Evolutionary conservation across 2,113 vertebrate species (phyloP).

Genomic region (Hydrochoerus hydrochaeris): DNA sequence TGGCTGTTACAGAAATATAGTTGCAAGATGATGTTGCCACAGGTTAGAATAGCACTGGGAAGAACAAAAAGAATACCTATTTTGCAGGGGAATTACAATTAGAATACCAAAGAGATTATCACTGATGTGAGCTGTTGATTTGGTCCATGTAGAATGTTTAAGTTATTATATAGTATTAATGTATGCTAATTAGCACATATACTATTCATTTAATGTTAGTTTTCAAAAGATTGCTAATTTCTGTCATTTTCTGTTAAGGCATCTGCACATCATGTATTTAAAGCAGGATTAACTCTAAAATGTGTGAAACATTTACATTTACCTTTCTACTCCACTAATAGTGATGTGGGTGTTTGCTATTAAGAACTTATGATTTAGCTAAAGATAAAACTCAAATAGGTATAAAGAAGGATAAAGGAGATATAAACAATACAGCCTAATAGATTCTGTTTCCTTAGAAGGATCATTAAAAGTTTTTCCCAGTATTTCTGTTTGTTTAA

Average conservation of each 20-base stretch:
- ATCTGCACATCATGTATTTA: not conserved
- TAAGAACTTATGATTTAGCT: not conserved
- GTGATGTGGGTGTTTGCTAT: not conserved
- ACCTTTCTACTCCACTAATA: not conserved
- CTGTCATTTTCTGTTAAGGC: not conserved
- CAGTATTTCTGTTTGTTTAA: constrained; percentile 11
- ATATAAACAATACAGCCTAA: no score
- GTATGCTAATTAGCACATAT: not conserved
- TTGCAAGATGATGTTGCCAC: not conserved
- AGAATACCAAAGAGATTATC: not conserved
- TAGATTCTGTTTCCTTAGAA: not conserved
- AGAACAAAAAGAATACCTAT: not conserved
- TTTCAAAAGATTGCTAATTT: not conserved
- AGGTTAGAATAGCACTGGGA: not conserved
- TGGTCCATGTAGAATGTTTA: not conserved
- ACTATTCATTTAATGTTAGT: not conserved
- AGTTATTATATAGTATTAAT: not conserved
- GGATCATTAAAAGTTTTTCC: constrained; percentile 2
- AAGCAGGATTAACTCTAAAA: not conserved
- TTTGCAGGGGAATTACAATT: constrained; percentile 6
- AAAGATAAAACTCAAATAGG: not conserved
- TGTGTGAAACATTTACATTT: not conserved
- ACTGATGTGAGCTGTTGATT: not conserved
- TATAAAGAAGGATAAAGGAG: not conserved
- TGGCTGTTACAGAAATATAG: not conserved